Percentiles rank a stretch among this genome's conserved stretches.
Conservation (phyloP, 2,113 vertebrate genomes). For the Lycocorax pyrrhopterus region DNA sequence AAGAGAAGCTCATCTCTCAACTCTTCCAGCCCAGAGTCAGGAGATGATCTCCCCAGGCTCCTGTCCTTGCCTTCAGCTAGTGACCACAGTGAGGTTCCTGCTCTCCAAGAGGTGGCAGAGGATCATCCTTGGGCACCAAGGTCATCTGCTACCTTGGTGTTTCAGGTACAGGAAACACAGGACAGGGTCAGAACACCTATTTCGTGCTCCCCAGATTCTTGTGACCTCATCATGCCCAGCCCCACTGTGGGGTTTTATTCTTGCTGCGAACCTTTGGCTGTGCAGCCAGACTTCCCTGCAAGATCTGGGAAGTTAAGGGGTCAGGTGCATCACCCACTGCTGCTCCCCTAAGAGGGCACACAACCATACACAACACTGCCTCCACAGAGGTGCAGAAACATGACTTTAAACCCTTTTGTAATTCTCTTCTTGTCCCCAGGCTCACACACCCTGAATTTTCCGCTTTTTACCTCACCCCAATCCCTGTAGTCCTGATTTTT, state of each 20-base stretch:
- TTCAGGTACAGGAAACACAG: neutral
- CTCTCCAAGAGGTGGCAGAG: neutral
- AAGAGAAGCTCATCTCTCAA: neutral
- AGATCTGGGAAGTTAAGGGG: neutral
- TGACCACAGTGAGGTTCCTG: neutral
- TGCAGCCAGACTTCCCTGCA: neutral
- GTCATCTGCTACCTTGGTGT: neutral
- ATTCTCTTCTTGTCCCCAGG: neutral
- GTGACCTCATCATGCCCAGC: neutral
- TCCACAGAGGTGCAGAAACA: neutral
- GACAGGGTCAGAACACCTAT: neutral
- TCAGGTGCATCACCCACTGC: neutral
- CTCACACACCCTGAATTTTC: neutral
- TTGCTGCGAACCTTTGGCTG: neutral
- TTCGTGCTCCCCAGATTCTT: neutral
- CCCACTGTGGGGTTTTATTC: fast-evolving
- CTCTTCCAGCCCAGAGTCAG: neutral
- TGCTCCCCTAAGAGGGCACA: neutral
- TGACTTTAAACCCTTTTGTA: neutral
- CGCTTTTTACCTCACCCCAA: neutral
- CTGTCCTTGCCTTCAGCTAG: neutral
- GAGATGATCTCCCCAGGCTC: neutral
- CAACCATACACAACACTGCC: neutral
- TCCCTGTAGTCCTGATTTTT: neutral
- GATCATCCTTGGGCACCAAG: neutral